Base-by-base conservation (phyloP, 2,888 invertebrate species). In the Himalopsyche tibetana region DNA sequence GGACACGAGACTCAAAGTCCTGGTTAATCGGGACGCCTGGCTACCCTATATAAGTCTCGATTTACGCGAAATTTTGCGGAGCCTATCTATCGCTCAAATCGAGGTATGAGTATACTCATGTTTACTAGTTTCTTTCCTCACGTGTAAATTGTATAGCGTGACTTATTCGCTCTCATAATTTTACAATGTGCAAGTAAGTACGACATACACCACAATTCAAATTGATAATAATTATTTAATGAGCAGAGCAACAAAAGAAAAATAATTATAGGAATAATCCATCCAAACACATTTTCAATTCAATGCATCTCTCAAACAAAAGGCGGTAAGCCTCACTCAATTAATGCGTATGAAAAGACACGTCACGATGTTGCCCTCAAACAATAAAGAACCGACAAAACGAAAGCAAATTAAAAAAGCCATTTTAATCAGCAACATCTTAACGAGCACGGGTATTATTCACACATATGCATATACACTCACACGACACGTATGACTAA, bases 351-450 rank as follows among this genome's bases (percentile, higher is more conserved):
- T 74, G 74, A 74, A 74, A 74, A 74, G 74, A 74, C 74, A 74
- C 74, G 74, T 74, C 74, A 36, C 28, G 74, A 74, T 74, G 74
- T 74, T 74, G 74, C 74, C 74, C 28, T 74, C 28, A 74, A 74
- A 74, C 74, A 74, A 74, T 74, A 74, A 74, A 74, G 38, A 74
- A 74, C 74, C 74, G 74, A 74, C 74, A 74, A 74, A 74, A 74
- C 74, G 74, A 84, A 81, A 84, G 81, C 45, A 80, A 56, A 84
- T 63, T 63, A 84, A 55, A 74, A 74, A 51, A 19, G 82, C 51
- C 55, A 55, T 38, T 55, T 79, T 81, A 84, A 86, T 86, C 86
- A 51, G 19, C 81, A 82, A 84, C 55, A 86, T 86, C 86, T 86
- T 84, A 86, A 86, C 74, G 82, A 82, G 81, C 55, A 38, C 45